Evolutionary conservation across 2,888 invertebrate genomes (phyloP), one percentile per base, ranked within the genome.

Genomic region (Pollenia labialis): DNA sequence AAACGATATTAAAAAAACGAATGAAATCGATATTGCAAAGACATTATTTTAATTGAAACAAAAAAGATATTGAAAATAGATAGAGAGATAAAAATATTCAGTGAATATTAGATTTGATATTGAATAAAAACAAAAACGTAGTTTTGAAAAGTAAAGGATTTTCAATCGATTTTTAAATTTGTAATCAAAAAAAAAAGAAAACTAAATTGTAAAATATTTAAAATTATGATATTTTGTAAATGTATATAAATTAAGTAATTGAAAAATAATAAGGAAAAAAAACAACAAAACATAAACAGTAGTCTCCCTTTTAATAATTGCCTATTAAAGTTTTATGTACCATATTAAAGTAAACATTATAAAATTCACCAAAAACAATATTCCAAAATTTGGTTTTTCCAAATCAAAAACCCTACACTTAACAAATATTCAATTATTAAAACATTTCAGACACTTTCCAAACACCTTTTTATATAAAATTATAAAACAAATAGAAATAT

Each of bases 111-210:
- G 18, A 82, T 62, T 75, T 75, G 75, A 82, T 76, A 76, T 60
- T 80, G 50, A 54, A 80, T 16, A 75, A 48, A 80, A 75, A 75
- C 32, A 32, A 79, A 82, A 32, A 32, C 6, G 50, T 58, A 58
- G 46, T 62, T 32, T 71, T 56, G 32, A 56, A 77, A 60, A 56
- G 14, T 56, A 54, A 74, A 64, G 46, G 12, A 62, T 52, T 58
- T 40, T 66, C 32, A 76, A 48, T 11, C 58, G 8, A 44, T 6
- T 32, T 32, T 32, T 32, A 32, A 32, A 6, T 32, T 32, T 32
- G 32, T 32, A 32, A 88, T 87, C 85, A 85, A 86, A 80, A 79
- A 88, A 86, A 79, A 84, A 89, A 88, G 88, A 89, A 90, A 87
- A 87, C 87, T 80, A 82, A 50, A 66, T 74, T 87, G 87, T 87